Evolutionary conservation across 1,140 invertebrate species (phyloP), one percentile per base, ranked within the genome.

Genomic region (Platyura marginata): DNA sequence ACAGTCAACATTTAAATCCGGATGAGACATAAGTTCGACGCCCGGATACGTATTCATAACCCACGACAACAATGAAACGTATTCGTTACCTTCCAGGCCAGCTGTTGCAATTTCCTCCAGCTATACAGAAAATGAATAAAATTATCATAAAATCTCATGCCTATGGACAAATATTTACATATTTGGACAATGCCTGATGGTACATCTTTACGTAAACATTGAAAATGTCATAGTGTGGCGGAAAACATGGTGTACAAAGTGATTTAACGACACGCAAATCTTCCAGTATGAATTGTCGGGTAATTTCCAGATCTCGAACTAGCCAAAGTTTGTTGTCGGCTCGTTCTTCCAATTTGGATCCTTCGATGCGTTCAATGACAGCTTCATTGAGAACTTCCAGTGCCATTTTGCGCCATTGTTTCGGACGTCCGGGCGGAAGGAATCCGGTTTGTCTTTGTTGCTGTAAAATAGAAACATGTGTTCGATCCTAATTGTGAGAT

Each of bases 321-420:
- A 98, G 67, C 95, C 94, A 98, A 71, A 94, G 79, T 65, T 96
- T 96, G 61, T 96, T 91, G 47, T 83, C 81, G 10, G 71, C 70
- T 42, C 91, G 64, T 53, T 93, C 90, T 50, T 97, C 93, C 2
- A 96, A 74, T 51, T 95, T 88, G 20, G 89, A 96, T 0, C 80
- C 82, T 65, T 90, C 85, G 34, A 90, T 79, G 46, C 83, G 70
- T 47, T 87, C 79, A 0, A 71, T 72, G 0, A 95, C 89, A 0
- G 87, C 79, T 54, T 81, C 75, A 56, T 90, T 79, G 10, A 97
- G 55, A 3, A 92, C 81, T 51, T 81, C 69, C 54, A 89, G 75
- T 0, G 85, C 80, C 69, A 89, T 89, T 11, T 82, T 68, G 48
- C 82, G 76, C 94, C 93, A 98, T 37, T 72, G 70, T 57, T 98